phyloP scores from a whole-genome alignment of 2,797 vertebrate species.

The Onychomys arenicola region DNA sequence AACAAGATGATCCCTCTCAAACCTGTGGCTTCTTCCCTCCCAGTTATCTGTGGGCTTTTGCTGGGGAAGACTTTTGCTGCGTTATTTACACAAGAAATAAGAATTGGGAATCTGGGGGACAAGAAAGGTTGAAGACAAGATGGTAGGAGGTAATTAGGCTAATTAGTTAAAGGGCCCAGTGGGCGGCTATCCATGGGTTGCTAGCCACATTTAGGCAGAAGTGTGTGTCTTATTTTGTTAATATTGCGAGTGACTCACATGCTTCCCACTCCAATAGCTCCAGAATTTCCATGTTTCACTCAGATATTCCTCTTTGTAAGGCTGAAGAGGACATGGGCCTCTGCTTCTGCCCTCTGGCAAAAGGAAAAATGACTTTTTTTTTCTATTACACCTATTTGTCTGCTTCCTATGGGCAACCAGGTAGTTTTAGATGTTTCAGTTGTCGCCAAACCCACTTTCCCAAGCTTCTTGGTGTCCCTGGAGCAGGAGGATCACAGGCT shows the following conservation, averaged over 20 bases:
- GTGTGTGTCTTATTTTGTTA: constrained; percentile 18
- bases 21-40: background rate
- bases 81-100: constrained; percentile 41
- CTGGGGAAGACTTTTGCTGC: background rate
- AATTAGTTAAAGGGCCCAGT: constrained; percentile 8
- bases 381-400: background rate
- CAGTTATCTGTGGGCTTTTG: background rate
- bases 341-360: background rate
- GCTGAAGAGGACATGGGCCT: background rate
- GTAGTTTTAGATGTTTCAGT: background rate
- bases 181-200: constrained; percentile 26
- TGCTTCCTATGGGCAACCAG: background rate
- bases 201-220: constrained; percentile 17
- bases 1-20: background rate
- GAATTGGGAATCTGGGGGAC: background rate
- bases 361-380: background rate
- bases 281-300: constrained; percentile 12
- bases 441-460: background rate
- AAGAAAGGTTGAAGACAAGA: constrained; percentile 14
- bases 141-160: constrained; percentile 27
- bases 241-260: constrained; percentile 43
- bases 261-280: background rate
- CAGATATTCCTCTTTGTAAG: background rate
- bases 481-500: background rate
- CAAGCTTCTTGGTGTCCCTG: background rate